A percentile compares a stretch with the other conserved stretches of the same genome.
Conservation (phyloP, 2,113 vertebrate genomes). For the Potamarius usumacintae region DNA sequence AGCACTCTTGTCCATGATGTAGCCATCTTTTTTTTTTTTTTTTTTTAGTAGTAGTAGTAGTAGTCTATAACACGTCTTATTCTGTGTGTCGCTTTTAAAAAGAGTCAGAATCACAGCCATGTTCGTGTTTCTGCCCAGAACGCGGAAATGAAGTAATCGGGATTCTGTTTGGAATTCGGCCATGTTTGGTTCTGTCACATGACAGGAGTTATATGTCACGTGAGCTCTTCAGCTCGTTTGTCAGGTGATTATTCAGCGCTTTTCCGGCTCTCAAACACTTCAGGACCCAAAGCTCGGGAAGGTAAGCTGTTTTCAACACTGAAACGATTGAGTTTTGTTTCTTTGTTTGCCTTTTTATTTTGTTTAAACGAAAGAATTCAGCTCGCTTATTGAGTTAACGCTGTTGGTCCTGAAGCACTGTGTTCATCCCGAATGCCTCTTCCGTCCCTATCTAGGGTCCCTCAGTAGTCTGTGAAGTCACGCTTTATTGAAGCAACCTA, state of each 20-base stretch:
- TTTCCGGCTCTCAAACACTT: no score
- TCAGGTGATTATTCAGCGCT: background rate
- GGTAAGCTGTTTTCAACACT: background rate
- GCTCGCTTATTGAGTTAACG: background rate
- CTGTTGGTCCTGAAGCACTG: background rate
- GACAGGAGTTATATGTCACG: background rate
- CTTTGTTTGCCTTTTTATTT: background rate
- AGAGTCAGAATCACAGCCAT: no score
- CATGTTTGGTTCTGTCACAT: background rate
- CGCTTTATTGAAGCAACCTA: background rate
- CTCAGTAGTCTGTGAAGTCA: background rate
- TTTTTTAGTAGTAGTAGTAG: no score
- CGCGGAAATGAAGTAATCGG: no score
- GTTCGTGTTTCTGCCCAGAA: no score
- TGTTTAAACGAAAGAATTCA: no score
- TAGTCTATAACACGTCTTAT: no score
- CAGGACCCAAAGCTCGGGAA: no score
- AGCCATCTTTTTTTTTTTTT: no score
- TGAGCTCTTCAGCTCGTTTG: background rate
- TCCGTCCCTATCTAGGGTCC: background rate
- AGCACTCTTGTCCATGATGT: no score
- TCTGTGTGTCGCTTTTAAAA: no score
- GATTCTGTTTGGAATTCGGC: background rate
- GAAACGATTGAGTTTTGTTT: background rate
- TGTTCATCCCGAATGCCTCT: background rate